phyloP scores from a whole-genome alignment of 2,113 vertebrate species.

The Coptodon rendalli region DNA sequence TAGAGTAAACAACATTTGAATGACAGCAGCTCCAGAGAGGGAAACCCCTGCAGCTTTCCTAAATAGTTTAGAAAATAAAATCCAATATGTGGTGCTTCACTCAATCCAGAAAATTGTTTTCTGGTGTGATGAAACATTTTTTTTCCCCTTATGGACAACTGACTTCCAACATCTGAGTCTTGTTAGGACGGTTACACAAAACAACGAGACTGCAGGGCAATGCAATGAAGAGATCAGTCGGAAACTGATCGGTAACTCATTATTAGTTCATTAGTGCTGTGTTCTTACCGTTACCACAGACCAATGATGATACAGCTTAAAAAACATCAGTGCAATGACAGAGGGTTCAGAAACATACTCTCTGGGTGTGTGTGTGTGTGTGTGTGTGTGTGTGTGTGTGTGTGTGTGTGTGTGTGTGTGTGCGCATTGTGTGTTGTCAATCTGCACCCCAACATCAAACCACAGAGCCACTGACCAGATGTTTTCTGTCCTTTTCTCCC shows the following conservation, averaged over 20 bases:
- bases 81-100: slow-evolving; percentile 17
- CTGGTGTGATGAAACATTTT: slow-evolving; percentile 58
- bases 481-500: slow-evolving; percentile 3
- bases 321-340: not conserved
- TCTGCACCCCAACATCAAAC: slow-evolving; percentile 34
- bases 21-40: not conserved
- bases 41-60: slow-evolving; percentile 26
- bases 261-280: slow-evolving; percentile 5
- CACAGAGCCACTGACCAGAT: slow-evolving; percentile 44
- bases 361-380: not conserved
- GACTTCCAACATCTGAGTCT: slow-evolving; percentile 59
- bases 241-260: slow-evolving; percentile 33
- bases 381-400: not conserved
- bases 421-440: slow-evolving; percentile 11
- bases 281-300: not conserved
- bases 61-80: not conserved
- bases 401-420: not conserved
- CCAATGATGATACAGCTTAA: not conserved
- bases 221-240: slow-evolving; percentile 20
- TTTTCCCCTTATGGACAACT: slow-evolving; percentile 2
- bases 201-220: slow-evolving; percentile 33
- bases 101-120: slow-evolving; percentile 64
- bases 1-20: not conserved
- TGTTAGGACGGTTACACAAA: slow-evolving; percentile 38
- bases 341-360: not conserved